Conservation (phyloP, 2,797 vertebrate genomes). For the Rhinoraja longicauda region DNA sequence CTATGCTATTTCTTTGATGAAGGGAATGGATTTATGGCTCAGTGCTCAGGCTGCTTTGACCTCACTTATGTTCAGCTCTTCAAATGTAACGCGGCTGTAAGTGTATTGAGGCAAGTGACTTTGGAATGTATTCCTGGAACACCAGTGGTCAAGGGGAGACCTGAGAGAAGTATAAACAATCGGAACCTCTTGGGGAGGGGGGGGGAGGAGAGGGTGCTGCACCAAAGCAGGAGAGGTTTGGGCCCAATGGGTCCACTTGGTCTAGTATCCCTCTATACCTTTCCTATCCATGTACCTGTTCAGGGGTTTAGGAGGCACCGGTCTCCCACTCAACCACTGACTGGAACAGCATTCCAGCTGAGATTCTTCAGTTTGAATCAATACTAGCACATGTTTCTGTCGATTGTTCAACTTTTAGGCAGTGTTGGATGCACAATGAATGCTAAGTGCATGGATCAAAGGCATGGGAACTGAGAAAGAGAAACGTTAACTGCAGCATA, state of each 20-base stretch:
- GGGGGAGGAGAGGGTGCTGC: too few relatives aligned
- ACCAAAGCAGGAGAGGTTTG: too few relatives aligned
- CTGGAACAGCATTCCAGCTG: not conserved
- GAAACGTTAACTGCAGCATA: not conserved
- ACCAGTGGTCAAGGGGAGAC: too few relatives aligned
- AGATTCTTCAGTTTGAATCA: not conserved
- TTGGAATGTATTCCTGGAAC: too few relatives aligned
- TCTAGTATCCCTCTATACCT: too few relatives aligned
- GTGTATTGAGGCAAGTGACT: not conserved
- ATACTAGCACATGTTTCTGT: not conserved
- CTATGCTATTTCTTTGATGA: not conserved
- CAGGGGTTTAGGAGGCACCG: not conserved
- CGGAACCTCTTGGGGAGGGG: too few relatives aligned
- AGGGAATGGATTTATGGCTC: not conserved
- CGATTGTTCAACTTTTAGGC: not conserved
- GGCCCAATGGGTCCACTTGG: too few relatives aligned
- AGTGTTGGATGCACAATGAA: not conserved
- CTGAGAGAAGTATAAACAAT: too few relatives aligned
- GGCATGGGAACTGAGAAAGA: not conserved
- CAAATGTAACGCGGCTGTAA: too few relatives aligned
- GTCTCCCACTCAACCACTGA: not conserved
- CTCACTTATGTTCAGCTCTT: too few relatives aligned
- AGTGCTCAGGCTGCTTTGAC: not conserved
- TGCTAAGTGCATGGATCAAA: not conserved
- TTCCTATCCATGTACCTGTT: too few relatives aligned